These are phyloP conservation scores for Caenorhabditis sinica DNA, from an alignment of 2,888 invertebrate species.

Conservation along the genomic window DNA sequence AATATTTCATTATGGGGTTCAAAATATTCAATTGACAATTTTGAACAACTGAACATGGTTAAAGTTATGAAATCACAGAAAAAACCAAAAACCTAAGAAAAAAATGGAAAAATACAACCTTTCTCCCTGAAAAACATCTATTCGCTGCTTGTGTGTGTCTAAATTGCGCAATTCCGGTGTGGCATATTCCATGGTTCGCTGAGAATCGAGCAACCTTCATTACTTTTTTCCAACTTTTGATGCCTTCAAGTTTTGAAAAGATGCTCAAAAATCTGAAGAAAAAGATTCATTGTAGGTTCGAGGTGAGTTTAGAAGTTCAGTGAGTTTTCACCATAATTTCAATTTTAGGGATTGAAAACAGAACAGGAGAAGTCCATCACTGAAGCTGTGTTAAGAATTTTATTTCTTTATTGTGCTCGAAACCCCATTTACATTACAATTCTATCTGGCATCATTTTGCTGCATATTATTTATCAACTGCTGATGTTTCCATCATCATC, in stretches of 20 bases:
- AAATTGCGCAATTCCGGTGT: slow-evolving; percentile 64
- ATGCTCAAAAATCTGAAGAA: slow-evolving; percentile 49
- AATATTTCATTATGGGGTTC: no score
- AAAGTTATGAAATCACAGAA: neutral
- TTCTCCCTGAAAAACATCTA: slow-evolving; percentile 21
- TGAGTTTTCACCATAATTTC: neutral
- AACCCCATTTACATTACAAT: slow-evolving; percentile 58
- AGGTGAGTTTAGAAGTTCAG: no score
- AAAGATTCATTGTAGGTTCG: slow-evolving; percentile 40
- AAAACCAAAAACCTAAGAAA: neutral
- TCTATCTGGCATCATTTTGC: slow-evolving; percentile 13
- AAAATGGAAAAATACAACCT: neutral
- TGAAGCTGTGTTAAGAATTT: slow-evolving; percentile 46
- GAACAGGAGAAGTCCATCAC: slow-evolving; percentile 52
- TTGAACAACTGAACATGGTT: neutral
- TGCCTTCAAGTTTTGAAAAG: slow-evolving; percentile 28
- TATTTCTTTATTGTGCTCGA: slow-evolving; percentile 48
- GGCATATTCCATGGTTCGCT: slow-evolving; percentile 52
- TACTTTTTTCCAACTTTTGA: slow-evolving; percentile 26
- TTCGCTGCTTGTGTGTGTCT: slow-evolving; percentile 24
- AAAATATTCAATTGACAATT: no score
- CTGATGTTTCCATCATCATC: slow-evolving; percentile 57
- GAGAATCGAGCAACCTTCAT: slow-evolving; percentile 35
- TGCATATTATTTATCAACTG: slow-evolving; percentile 54
- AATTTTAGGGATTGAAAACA: slow-evolving; percentile 56